Conservation (phyloP, 2,113 vertebrate genomes). For the Casuarius casuarius region DNA sequence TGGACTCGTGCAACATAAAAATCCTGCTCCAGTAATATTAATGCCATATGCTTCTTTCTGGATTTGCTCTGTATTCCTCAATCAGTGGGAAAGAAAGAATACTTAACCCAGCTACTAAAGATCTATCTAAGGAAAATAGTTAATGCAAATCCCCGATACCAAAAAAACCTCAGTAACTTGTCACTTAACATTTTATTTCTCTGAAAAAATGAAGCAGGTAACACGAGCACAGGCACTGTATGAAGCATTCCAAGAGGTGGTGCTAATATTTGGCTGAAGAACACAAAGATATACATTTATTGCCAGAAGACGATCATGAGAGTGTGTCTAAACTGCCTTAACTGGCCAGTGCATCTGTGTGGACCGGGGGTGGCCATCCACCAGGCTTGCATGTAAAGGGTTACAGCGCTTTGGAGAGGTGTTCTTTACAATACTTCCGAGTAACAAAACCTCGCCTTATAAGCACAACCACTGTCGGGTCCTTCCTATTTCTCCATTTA, state of each 20-base stretch:
- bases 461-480: background rate
- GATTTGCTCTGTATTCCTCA: background rate
- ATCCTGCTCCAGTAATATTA: background rate
- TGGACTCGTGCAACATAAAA: background rate
- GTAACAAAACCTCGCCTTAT: background rate
- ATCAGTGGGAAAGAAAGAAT: background rate
- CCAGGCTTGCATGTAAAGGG: fast-evolving
- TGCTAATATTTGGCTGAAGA: background rate
- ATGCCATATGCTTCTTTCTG: background rate
- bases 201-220: background rate
- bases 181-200: background rate
- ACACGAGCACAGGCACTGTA: background rate
- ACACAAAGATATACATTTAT: background rate
- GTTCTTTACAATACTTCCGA: background rate
- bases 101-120: background rate
- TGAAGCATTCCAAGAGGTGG: background rate
- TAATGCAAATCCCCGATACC: background rate
- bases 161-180: background rate
- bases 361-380: fast-evolving
- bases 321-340: background rate
- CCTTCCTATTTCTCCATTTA: background rate
- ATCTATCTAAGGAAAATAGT: background rate
- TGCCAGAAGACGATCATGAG: background rate
- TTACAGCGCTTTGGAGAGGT: fast-evolving
- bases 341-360: background rate